Percentiles rank a stretch among this genome's conserved stretches.
These are phyloP conservation scores for Geopemphigus sp. DNA, from an alignment of 1,140 invertebrate genomes.

Conservation along the genomic window DNA sequence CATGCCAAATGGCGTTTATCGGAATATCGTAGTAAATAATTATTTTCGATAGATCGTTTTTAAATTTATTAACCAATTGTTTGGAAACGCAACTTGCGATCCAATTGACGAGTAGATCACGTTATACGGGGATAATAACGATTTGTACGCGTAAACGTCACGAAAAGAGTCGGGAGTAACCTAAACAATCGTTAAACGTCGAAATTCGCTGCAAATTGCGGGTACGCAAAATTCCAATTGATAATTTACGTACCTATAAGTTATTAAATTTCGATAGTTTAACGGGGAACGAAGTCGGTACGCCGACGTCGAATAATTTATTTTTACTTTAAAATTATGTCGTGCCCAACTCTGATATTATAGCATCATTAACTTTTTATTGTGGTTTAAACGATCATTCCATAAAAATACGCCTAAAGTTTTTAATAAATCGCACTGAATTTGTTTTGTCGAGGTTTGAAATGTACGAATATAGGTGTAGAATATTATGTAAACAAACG, in stretches of 20 bases:
- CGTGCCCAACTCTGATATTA: not conserved
- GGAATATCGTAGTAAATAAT: conserved; percentile 22
- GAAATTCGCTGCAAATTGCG: not conserved
- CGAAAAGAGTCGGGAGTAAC: conserved; percentile 3
- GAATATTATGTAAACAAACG: conserved; percentile 30
- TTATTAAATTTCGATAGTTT: too few relatives aligned
- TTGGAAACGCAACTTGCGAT: conserved; percentile 19
- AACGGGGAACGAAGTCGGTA: not conserved
- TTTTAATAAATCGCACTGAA: conserved; percentile 38
- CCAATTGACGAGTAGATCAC: conserved; percentile 8
- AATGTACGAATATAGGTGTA: conserved; percentile 22
- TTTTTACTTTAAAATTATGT: not conserved
- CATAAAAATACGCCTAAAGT: conserved; percentile 1
- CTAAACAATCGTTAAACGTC: not conserved
- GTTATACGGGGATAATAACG: not conserved
- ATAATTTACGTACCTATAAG: not conserved
- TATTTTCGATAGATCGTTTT: conserved; percentile 36
- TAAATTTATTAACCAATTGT: conserved; percentile 18
- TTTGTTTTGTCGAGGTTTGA: conserved; percentile 31
- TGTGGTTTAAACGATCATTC: not conserved
- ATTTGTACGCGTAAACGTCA: conserved; percentile 5
- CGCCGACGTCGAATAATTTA: not conserved
- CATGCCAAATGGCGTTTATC: conserved; percentile 4
- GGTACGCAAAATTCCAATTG: not conserved
- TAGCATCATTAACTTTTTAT: not conserved